phyloP scores from a whole-genome alignment of 2,888 invertebrate species.

The Rugalucina vietnamica region DNA sequence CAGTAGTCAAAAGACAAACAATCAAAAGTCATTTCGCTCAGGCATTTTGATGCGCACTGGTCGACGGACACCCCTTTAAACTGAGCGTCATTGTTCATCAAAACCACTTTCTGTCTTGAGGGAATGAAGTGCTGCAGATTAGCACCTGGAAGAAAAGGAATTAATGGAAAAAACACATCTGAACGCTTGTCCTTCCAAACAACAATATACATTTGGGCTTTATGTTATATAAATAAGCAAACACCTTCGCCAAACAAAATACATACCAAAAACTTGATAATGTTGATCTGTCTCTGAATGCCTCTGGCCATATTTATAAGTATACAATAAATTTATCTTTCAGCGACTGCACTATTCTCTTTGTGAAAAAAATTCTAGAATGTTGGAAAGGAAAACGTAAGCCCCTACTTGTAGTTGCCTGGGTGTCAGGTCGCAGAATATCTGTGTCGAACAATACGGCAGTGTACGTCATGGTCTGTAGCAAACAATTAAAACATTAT shows the following conservation, averaged over 20 bases:
- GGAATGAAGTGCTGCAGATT: slow-evolving; percentile 60
- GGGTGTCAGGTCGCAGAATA: slow-evolving; percentile 56
- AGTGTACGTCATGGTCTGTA: slow-evolving; percentile 49
- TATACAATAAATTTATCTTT: too few relatives aligned
- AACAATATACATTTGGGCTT: too few relatives aligned
- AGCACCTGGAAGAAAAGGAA: slow-evolving; percentile 55
- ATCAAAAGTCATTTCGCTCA: slow-evolving; percentile 59
- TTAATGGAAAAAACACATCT: too few relatives aligned
- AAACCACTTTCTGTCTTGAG: slow-evolving; percentile 30
- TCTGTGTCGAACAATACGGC: slow-evolving; percentile 56
- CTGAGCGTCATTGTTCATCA: slow-evolving; percentile 32
- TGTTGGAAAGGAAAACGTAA: background rate
- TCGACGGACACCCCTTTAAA: slow-evolving; percentile 70
- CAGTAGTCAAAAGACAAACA: slow-evolving; percentile 75
- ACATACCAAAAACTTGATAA: too few relatives aligned
- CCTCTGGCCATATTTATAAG: too few relatives aligned
- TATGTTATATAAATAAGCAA: too few relatives aligned
- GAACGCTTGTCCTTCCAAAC: too few relatives aligned
- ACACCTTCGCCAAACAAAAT: too few relatives aligned
- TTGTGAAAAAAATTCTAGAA: background rate
- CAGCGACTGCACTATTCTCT: too few relatives aligned
- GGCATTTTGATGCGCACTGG: slow-evolving; percentile 72
- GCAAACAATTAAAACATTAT: too few relatives aligned
- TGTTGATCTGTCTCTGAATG: too few relatives aligned
- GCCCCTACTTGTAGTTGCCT: slow-evolving; percentile 56